phyloP scores from a whole-genome alignment of 1,140 invertebrate genomes.

The Chrysoperla carnea region DNA sequence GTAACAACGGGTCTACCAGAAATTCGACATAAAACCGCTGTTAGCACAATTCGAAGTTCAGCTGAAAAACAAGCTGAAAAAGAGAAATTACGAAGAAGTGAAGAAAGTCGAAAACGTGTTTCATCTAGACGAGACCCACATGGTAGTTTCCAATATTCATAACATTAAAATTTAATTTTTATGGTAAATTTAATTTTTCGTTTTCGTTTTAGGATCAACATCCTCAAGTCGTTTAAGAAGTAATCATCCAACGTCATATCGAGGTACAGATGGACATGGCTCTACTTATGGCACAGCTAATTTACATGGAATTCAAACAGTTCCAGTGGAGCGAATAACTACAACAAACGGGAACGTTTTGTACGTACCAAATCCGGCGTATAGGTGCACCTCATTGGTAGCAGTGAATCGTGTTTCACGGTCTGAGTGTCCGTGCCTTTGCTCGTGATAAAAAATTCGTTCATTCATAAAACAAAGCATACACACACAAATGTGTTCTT shows the following conservation, averaged over 20 bases:
- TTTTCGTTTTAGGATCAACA: background rate
- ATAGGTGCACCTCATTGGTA: slow-evolving; percentile 1
- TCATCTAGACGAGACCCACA: background rate
- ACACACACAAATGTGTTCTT: too few species aligned
- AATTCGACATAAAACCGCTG: slow-evolving; percentile 23
- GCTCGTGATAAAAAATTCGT: background rate
- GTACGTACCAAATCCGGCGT: background rate
- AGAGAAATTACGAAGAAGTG: slow-evolving; percentile 10
- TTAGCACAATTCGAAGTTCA: slow-evolving; percentile 24
- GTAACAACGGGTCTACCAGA: slow-evolving; percentile 14
- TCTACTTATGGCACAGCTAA: background rate
- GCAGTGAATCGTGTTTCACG: background rate
- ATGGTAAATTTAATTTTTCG: background rate
- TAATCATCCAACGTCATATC: background rate
- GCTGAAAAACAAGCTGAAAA: slow-evolving; percentile 16
- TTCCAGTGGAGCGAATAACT: background rate
- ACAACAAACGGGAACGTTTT: background rate
- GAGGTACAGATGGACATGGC: too few species aligned
- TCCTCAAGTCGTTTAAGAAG: background rate
- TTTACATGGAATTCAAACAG: background rate
- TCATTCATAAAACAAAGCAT: too few species aligned
- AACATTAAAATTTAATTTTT: background rate
- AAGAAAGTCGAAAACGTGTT: slow-evolving; percentile 13
- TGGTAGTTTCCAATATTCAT: background rate
- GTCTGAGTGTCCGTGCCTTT: slow-evolving; percentile 1